Evolutionary conservation across 1,140 invertebrate species (phyloP).

Genomic region (Drosophila trapezifrons): DNA sequence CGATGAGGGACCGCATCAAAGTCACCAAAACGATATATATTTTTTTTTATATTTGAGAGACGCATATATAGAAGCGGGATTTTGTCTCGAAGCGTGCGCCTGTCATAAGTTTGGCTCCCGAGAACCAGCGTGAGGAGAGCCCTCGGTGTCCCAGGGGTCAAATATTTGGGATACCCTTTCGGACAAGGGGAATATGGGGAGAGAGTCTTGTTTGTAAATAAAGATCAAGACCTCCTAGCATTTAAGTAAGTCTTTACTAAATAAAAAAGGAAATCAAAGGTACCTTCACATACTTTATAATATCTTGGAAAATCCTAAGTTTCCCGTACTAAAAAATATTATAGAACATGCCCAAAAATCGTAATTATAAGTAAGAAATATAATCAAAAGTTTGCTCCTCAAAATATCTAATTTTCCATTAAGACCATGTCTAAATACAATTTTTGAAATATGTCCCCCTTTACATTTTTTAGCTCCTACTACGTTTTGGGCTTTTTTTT

Average conservation of each 20-base stretch:
- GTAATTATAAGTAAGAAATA: neutral
- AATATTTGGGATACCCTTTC: conserved; percentile 42
- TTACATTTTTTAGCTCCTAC: conserved; percentile 15
- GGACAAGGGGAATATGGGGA: no score
- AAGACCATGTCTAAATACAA: conserved; percentile 7
- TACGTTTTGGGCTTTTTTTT: conserved; percentile 32
- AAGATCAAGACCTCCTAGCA: neutral
- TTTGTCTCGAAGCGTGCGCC: conserved; percentile 59
- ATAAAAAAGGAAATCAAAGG: neutral
- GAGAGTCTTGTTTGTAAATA: neutral
- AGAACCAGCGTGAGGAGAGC: conserved; percentile 25
- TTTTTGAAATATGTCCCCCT: neutral
- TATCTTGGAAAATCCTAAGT: neutral
- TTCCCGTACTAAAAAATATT: rapidly evolving
- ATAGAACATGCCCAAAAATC: neutral
- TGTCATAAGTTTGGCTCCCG: conserved; percentile 72
- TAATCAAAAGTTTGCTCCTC: neutral
- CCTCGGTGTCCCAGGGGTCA: conserved; percentile 65
- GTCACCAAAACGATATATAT: conserved; percentile 68
- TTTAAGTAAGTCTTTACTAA: neutral
- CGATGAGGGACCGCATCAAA: conserved; percentile 80
- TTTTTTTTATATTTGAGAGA: conserved; percentile 15
- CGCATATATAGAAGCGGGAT: conserved; percentile 13
- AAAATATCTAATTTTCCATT: neutral
- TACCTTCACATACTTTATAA: neutral